Percentiles rank a stretch among this genome's conserved stretches.
Conservation (phyloP, 2,113 vertebrate genomes). For the Malurus melanocephalus region DNA sequence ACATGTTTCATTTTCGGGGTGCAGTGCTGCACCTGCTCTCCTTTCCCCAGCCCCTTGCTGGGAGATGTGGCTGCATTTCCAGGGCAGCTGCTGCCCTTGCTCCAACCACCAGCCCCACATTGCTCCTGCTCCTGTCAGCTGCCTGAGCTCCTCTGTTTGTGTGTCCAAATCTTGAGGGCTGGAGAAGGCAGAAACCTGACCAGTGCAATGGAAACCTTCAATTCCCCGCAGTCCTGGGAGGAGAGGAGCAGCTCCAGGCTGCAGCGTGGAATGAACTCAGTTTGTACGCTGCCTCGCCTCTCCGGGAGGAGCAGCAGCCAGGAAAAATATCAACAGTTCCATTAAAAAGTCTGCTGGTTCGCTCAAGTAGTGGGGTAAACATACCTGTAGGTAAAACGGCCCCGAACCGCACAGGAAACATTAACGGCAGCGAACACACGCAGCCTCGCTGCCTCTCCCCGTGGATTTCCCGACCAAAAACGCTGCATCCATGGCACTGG, state of each 20-base stretch:
- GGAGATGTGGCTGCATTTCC: not conserved
- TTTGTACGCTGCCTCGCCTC: not conserved
- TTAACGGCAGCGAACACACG: slow-evolving; percentile 47
- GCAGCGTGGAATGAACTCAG: slow-evolving; percentile 36
- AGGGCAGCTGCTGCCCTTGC: slow-evolving; percentile 1
- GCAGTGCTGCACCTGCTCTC: not conserved
- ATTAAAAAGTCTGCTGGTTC: slow-evolving; percentile 72
- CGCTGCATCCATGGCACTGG: slow-evolving; percentile 15
- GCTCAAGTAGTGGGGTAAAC: slow-evolving; percentile 65
- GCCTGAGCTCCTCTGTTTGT: not conserved
- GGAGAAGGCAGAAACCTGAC: slow-evolving; percentile 54
- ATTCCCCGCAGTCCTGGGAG: slow-evolving; percentile 22
- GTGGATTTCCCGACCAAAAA: not conserved
- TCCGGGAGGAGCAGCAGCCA: slow-evolving; percentile 54
- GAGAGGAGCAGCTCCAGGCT: slow-evolving; percentile 37
- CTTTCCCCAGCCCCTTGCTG: not conserved
- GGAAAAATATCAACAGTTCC: slow-evolving; percentile 73
- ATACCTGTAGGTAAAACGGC: slow-evolving; percentile 62
- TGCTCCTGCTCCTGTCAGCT: slow-evolving; percentile 25
- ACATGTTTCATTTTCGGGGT: not conserved
- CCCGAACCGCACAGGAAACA: slow-evolving; percentile 63
- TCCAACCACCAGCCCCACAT: not conserved
- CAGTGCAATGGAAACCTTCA: slow-evolving; percentile 64
- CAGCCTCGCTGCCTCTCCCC: slow-evolving; percentile 9
- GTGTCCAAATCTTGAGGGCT: slow-evolving; percentile 19